These are phyloP conservation scores for Scylla paramamosain DNA, from an alignment of 1,140 invertebrate species.

Conservation along the genomic window DNA sequence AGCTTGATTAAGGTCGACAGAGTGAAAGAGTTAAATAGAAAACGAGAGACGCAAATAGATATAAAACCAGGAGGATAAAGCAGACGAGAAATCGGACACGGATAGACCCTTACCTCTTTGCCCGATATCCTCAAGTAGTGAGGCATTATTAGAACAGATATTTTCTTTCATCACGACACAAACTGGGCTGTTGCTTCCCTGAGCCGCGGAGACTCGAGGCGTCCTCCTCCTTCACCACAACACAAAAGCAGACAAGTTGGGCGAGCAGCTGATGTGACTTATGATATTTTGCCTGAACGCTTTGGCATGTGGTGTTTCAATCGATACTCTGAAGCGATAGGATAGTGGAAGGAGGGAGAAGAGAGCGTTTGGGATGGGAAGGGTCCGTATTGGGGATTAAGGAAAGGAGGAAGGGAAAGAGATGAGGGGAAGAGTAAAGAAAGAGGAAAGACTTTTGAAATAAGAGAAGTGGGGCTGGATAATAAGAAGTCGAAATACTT, in stretches of 20 bases:
- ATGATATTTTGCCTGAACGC: neutral
- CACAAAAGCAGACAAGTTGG: neutral
- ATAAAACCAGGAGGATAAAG: neutral
- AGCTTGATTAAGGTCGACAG: neutral
- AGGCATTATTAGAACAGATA: neutral
- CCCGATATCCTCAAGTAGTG: neutral
- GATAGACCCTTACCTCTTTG: neutral
- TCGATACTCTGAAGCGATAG: neutral
- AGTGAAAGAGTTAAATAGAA: constrained; percentile 11
- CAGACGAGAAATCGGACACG: neutral
- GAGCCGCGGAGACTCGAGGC: neutral
- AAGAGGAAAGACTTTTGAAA: neutral
- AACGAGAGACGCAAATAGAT: neutral
- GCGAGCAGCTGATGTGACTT: neutral
- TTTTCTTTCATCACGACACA: neutral
- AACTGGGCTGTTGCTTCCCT: neutral
- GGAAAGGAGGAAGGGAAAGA: neutral
- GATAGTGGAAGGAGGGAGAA: neutral
- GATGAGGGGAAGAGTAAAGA: neutral
- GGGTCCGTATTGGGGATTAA: neutral
- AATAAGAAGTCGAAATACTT: neutral
- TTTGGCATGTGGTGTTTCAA: constrained; percentile 15
- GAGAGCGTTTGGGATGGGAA: neutral
- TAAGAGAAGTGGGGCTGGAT: neutral
- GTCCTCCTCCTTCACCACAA: neutral